Percentiles rank a stretch among this genome's conserved stretches.
These are phyloP conservation scores for Haliclona indistincta DNA, from an alignment of 37 sponge, comb jelly and placozoan genomes.

Conservation along the genomic window DNA sequence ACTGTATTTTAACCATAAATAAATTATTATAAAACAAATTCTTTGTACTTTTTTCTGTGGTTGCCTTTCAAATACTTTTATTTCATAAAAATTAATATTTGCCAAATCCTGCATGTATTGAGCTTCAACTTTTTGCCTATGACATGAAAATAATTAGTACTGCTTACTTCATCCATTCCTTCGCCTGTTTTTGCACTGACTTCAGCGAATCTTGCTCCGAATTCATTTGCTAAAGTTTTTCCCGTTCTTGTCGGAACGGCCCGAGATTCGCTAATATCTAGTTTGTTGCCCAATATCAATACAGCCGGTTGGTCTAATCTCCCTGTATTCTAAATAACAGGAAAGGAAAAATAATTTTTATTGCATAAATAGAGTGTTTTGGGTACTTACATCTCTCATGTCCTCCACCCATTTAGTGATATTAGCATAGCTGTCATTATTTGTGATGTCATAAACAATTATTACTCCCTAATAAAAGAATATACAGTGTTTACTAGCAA, in stretches of 20 bases:
- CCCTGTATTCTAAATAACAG: not conserved
- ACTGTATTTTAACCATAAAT: too few relatives aligned
- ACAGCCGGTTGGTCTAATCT: constrained; percentile 14
- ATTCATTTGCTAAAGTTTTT: constrained; percentile 30
- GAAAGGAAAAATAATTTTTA: not conserved
- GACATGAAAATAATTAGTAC: not conserved
- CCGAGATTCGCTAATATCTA: constrained; percentile 23
- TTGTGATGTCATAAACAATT: constrained; percentile 68
- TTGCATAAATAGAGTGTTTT: not conserved
- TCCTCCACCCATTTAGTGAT: constrained; percentile 69
- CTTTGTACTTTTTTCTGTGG: too few relatives aligned
- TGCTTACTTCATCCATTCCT: constrained; percentile 62
- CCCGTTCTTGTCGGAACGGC: constrained; percentile 3
- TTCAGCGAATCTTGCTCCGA: constrained; percentile 59
- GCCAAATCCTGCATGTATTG: too few relatives aligned
- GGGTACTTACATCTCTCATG: constrained; percentile 28
- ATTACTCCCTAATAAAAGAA: constrained; percentile 72
- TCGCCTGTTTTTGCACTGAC: constrained; percentile 71
- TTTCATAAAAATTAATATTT: too few relatives aligned
- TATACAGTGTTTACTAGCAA: too few relatives aligned
- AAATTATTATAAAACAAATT: too few relatives aligned
- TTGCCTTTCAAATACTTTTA: too few relatives aligned
- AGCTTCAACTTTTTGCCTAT: too few relatives aligned
- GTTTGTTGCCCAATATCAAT: constrained; percentile 47
- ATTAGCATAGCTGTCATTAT: constrained; percentile 26